Percentiles rank a stretch among this genome's conserved stretches.
Conservation (phyloP, 2,888 invertebrate genomes). For the Hofmannophila pseudospretella region DNA sequence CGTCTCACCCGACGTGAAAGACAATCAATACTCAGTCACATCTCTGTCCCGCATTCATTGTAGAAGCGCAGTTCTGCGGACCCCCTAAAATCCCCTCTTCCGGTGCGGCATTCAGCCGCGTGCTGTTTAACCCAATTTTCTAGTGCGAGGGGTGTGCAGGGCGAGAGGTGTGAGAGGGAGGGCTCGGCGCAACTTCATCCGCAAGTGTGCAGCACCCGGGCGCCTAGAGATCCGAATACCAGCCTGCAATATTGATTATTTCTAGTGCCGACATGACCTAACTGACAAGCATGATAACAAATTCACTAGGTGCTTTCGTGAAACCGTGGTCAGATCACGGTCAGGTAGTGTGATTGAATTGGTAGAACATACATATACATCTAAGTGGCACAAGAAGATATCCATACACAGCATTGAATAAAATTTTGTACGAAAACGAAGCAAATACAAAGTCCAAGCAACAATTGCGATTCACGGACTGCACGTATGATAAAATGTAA, state of each 20-base stretch:
- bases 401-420: too few relatives aligned
- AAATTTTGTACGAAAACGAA: too few relatives aligned
- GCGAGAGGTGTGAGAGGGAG: constrained; percentile 43
- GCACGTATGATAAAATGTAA: too few relatives aligned
- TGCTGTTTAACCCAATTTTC: constrained; percentile 76
- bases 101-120: constrained; percentile 65
- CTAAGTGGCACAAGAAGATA: too few relatives aligned
- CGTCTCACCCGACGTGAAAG: constrained; percentile 47
- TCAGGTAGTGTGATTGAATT: too few relatives aligned
- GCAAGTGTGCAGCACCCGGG: constrained; percentile 65
- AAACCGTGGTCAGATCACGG: too few relatives aligned
- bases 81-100: constrained; percentile 68
- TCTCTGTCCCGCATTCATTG: constrained; percentile 71
- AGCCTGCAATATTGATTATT: constrained; percentile 69
- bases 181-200: constrained; percentile 56
- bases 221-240: constrained; percentile 55
- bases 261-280: constrained; percentile 28
- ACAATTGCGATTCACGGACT: too few relatives aligned
- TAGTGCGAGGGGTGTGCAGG: constrained; percentile 62
- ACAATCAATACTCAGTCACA: constrained; percentile 53
- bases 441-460: too few relatives aligned
- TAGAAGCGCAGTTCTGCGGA: constrained; percentile 66
- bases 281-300: neutral
- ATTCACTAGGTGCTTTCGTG: neutral
- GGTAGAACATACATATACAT: too few relatives aligned